Percentiles rank a stretch among this genome's conserved stretches.
phyloP scores from a whole-genome alignment of 2,113 vertebrate genomes.

The Thinocorus orbignyianus region DNA sequence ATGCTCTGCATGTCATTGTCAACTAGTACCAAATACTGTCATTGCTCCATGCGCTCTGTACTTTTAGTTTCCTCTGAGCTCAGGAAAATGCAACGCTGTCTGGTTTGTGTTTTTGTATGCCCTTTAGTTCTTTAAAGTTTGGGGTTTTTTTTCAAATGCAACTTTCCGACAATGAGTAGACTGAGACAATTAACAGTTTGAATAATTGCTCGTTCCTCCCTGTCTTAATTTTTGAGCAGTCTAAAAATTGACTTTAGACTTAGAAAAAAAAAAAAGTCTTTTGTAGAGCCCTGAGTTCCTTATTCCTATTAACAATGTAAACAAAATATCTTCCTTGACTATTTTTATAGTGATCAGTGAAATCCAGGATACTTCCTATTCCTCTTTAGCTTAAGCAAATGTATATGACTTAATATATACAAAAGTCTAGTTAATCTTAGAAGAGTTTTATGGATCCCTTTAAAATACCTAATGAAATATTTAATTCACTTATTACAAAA shows the following conservation, averaged over 20 bases:
- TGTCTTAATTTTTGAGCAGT: neutral
- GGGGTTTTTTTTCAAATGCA: neutral
- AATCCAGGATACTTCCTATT: neutral
- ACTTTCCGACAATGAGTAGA: neutral
- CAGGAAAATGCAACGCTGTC: neutral
- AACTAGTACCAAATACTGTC: constrained; percentile 30
- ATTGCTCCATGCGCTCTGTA: neutral
- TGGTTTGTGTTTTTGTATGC: neutral
- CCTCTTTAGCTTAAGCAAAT: neutral
- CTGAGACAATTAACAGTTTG: neutral
- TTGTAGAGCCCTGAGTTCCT: neutral
- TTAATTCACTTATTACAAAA: neutral
- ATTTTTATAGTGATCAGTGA: neutral
- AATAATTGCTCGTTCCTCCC: neutral
- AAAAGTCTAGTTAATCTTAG: neutral
- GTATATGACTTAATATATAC: neutral
- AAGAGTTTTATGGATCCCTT: neutral
- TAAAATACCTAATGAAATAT: neutral
- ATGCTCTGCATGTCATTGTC: constrained; percentile 57
- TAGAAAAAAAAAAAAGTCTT: neutral
- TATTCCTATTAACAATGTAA: neutral
- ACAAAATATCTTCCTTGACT: neutral
- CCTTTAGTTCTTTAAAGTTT: neutral
- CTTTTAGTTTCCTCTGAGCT: neutral
- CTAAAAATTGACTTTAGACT: neutral